These are phyloP conservation scores for Herpetotheres cachinnans DNA, from an alignment of 2,113 vertebrate species.

Conservation along the genomic window DNA sequence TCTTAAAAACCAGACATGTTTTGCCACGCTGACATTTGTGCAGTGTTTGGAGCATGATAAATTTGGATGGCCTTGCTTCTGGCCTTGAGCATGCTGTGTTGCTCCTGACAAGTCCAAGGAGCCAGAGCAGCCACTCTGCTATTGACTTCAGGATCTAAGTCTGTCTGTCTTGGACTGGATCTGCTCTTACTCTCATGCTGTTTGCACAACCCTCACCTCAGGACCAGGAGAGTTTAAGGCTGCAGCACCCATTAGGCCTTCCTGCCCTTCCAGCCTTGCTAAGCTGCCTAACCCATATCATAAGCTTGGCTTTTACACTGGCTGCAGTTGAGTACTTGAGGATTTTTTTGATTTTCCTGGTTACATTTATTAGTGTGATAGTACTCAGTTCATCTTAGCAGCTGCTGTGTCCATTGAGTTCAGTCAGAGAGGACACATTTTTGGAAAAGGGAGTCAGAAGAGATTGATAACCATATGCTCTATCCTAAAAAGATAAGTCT, in stretches of 20 bases:
- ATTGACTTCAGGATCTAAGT: fast-evolving
- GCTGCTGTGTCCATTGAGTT: background rate
- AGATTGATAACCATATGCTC: background rate
- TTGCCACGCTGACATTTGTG: background rate
- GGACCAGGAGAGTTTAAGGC: background rate
- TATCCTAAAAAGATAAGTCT: background rate
- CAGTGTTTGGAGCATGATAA: background rate
- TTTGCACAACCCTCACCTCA: background rate
- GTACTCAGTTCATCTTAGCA: background rate
- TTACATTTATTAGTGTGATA: background rate
- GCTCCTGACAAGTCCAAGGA: background rate
- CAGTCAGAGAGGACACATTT: background rate
- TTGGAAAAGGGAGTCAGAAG: background rate
- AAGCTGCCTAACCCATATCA: background rate
- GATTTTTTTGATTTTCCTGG: background rate
- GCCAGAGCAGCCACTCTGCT: background rate
- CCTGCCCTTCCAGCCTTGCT: background rate
- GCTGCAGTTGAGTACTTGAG: background rate
- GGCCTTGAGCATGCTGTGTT: background rate
- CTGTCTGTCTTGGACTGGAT: background rate
- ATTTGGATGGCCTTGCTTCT: background rate
- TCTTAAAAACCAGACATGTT: background rate
- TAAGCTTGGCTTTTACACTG: background rate
- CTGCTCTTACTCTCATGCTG: background rate
- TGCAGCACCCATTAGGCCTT: background rate